These are phyloP conservation scores for Nestor notabilis DNA, from an alignment of 2,113 vertebrate species.

Conservation along the genomic window DNA sequence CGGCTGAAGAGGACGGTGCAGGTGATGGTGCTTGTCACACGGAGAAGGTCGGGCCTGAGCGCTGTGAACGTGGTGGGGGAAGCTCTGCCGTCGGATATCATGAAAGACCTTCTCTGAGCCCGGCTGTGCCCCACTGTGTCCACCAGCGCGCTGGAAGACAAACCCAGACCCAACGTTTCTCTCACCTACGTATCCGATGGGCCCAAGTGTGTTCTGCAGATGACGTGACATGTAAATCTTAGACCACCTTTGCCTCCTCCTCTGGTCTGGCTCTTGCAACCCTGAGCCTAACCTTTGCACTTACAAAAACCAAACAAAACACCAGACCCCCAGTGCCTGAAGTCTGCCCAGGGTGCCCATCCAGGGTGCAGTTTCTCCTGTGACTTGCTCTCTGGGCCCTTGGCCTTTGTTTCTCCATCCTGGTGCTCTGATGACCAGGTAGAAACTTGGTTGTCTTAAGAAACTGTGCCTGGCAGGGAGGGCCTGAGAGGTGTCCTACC, in stretches of 20 bases:
- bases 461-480: neutral
- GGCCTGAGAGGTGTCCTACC: neutral
- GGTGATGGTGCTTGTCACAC: slow-evolving; percentile 46
- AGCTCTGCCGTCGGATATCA: neutral
- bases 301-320: neutral
- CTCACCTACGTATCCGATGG: neutral
- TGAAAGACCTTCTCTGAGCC: slow-evolving; percentile 55
- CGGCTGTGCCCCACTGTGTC: neutral
- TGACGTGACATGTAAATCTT: neutral
- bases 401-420: neutral
- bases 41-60: neutral
- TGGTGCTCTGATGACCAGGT: slow-evolving; percentile 27
- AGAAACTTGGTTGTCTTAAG: neutral
- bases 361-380: neutral
- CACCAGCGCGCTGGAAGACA: fast-evolving
- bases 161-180: neutral
- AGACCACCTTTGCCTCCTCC: neutral
- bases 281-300: neutral
- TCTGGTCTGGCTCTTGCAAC: neutral
- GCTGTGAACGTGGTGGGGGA: neutral
- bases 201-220: neutral
- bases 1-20: neutral
- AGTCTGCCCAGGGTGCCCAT: neutral
- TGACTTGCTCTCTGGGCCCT: neutral
- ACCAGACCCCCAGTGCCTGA: neutral